These are phyloP conservation scores for Ailuropoda melanoleuca DNA, from an alignment of 2,113 vertebrate species.

Conservation along the genomic window DNA sequence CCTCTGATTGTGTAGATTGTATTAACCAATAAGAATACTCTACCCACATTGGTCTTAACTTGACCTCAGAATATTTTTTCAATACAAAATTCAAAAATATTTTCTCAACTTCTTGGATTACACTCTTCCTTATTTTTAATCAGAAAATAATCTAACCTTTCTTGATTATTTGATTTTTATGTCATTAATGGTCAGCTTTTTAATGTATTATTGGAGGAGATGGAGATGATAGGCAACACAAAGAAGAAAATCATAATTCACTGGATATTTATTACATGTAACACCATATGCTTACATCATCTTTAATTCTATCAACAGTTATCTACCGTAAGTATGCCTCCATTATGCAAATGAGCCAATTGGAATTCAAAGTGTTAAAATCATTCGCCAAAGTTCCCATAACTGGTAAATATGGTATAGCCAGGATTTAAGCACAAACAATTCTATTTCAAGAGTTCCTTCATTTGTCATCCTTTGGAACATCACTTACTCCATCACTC, in stretches of 20 bases:
- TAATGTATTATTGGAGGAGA: background rate
- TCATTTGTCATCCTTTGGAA: background rate
- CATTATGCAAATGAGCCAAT: background rate
- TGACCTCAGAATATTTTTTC: background rate
- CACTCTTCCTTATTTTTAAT: background rate
- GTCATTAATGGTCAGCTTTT: background rate
- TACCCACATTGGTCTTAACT: background rate
- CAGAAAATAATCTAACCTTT: background rate
- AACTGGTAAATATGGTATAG: background rate
- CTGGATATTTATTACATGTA: background rate
- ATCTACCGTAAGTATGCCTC: background rate
- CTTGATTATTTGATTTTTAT: background rate
- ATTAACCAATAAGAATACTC: background rate
- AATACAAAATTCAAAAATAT: background rate
- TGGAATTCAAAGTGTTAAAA: background rate
- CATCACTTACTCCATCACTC: background rate
- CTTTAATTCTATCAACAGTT: background rate
- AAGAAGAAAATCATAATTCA: background rate
- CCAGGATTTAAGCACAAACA: background rate
- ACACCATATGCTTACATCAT: background rate
- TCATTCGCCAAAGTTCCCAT: background rate
- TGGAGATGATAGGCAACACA: background rate
- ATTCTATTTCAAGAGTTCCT: background rate
- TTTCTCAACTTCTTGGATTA: background rate
- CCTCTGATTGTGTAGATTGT: background rate